Evolutionary conservation across 2,888 invertebrate genomes (phyloP).

Genomic region (Ophion ventricosus): DNA sequence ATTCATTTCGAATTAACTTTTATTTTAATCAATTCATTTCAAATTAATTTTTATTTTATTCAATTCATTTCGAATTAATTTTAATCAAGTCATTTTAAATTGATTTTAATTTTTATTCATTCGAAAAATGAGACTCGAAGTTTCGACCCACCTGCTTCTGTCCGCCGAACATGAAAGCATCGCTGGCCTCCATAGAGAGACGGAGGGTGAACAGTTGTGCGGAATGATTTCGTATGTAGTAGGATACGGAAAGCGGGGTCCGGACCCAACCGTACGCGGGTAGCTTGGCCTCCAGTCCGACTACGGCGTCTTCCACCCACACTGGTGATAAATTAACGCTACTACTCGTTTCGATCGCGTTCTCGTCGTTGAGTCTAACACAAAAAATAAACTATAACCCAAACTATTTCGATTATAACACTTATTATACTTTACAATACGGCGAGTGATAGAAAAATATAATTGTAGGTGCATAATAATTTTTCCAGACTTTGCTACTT

Average conservation of each 20-base stretch:
- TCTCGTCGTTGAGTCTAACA: conserved; percentile 75
- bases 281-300: conserved; percentile 86
- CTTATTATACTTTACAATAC: not conserved
- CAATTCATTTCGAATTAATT: too few relatives aligned
- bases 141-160: conserved; percentile 90
- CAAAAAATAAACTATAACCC: not conserved
- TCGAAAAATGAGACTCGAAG: not conserved
- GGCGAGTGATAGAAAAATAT: not conserved
- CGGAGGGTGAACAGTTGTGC: conserved; percentile 89
- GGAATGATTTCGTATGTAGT: conserved; percentile 90
- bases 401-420: not conserved
- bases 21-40: too few relatives aligned
- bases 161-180: conserved; percentile 97
- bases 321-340: conserved; percentile 85
- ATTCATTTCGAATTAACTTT: too few relatives aligned
- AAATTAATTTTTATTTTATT: too few relatives aligned
- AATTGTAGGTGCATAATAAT: too few relatives aligned
- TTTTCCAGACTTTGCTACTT: not conserved
- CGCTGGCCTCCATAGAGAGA: conserved; percentile 91
- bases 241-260: conserved; percentile 89
- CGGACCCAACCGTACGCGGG: conserved; percentile 91
- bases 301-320: conserved; percentile 86
- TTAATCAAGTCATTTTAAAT: too few relatives aligned
- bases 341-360: conserved; percentile 82
- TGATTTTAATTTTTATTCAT: not conserved